Evolutionary conservation across 2,797 vertebrate genomes (phyloP).

Genomic region (Lepus oiostolus): DNA sequence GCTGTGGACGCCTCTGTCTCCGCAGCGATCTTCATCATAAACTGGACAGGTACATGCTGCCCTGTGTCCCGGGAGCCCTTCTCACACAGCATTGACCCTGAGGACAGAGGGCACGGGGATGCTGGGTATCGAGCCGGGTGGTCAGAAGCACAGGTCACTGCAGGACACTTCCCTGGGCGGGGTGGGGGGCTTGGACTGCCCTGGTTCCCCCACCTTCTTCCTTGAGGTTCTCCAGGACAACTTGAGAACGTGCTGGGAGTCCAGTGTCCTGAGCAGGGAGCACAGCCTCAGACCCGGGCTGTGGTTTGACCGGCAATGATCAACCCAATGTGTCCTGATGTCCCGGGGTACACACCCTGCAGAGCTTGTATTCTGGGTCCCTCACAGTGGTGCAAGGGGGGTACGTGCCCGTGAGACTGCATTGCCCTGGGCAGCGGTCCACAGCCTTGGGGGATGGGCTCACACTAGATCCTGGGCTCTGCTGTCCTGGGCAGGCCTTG

Average conservation of each 20-base stretch:
- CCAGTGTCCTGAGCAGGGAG: too few relatives aligned
- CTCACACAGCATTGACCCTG: not conserved
- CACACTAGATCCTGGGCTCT: not conserved
- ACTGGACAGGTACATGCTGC: not conserved
- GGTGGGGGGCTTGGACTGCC: not conserved
- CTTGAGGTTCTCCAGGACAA: not conserved
- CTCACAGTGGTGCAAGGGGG: not conserved
- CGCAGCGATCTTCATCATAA: not conserved
- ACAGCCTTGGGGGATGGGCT: not conserved
- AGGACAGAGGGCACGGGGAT: not conserved
- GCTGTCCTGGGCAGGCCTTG: not conserved
- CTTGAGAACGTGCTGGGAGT: not conserved
- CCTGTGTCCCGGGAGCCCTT: not conserved
- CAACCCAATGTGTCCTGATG: too few relatives aligned
- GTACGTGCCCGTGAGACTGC: not conserved
- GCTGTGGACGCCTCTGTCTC: not conserved
- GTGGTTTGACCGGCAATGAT: not conserved
- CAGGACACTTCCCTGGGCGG: not conserved
- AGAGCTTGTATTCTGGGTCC: not conserved
- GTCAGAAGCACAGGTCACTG: not conserved
- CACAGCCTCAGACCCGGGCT: not conserved
- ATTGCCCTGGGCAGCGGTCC: not conserved
- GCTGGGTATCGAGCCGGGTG: rapidly evolving
- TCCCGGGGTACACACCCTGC: not conserved
- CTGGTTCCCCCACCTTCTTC: not conserved